Base-by-base conservation (phyloP, 1,140 invertebrate species). In the Drosophila sulfurigaster region DNA sequence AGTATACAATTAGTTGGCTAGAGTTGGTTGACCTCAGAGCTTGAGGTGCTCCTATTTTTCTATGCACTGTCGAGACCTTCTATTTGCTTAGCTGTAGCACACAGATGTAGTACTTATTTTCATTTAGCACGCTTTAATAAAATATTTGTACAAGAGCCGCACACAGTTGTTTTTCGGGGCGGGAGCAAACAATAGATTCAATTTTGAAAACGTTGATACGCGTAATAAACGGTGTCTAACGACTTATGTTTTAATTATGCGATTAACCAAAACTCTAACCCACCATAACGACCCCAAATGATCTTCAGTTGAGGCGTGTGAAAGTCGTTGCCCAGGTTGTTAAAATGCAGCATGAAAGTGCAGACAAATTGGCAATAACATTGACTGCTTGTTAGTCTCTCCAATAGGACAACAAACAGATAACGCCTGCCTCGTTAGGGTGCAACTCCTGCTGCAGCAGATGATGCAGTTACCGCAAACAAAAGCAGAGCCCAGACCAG, bases 121-220 rank as follows among this genome's bases (percentile, higher is more conserved):
- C 85, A 89, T 89, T 85, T 89, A 89, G 86, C 85, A 89, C 75
- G 82, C 81, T 81, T 89, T 89, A 62, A 85, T 89, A 89, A 69
- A 72, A 85, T 89, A 89, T 89, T 89, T 89, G 86, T 79, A 89
- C 85, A 88, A 81, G 20, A 25, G 85, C 68, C 85, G 81, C 78
- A 89, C 75, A 89, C 85, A 88, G 83, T 80, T 83, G 83, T 88
- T 87, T 80, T 60, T 25, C 20, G 20, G 7, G 35, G 35, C 30
- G 35, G 16, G 20, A 13, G 30, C 20, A 48, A 79, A 88, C 85
- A 88, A 88, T 89, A 85, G 78, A 89, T 89, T 89, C 83, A 88
- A 89, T 89, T 88, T 88, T 20, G 83, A 87, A 71, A 52, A 70
- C 10, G 35, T 38, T 38, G 10, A 38, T 38, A 10, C 65, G 69